phyloP scores from a whole-genome alignment of 2,113 vertebrate species.

The Pachycephala philippinensis region DNA sequence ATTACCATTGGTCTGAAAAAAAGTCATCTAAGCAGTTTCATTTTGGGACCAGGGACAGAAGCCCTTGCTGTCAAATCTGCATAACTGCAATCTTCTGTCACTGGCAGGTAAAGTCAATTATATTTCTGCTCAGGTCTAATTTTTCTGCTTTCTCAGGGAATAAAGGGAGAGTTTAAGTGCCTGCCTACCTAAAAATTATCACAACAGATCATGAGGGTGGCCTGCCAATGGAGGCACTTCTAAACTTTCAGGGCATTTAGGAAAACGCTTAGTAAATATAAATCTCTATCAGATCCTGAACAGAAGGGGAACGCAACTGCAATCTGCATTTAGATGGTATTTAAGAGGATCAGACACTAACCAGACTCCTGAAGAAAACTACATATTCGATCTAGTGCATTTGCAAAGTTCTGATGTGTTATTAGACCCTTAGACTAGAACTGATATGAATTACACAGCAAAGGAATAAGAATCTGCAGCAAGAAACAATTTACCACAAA shows the following conservation, averaged over 20 bases:
- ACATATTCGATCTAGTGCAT: not conserved
- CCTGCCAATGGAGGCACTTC: not conserved
- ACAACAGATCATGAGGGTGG: not conserved
- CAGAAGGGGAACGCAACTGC: not conserved
- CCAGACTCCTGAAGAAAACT: not conserved
- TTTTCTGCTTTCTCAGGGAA: not conserved
- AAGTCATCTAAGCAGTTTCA: not conserved
- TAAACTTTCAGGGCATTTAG: not conserved
- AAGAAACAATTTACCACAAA: constrained; percentile 42
- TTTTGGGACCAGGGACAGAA: not conserved
- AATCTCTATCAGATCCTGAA: not conserved
- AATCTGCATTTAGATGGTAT: not conserved
- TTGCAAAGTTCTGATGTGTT: not conserved
- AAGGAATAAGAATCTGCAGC: constrained; percentile 15
- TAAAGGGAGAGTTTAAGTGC: not conserved
- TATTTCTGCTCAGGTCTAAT: not conserved
- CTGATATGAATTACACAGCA: not conserved
- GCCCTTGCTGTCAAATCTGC: not conserved
- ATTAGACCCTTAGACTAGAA: constrained; percentile 20
- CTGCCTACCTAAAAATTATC: not conserved
- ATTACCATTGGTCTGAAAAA: not conserved
- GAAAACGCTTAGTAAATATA: not conserved
- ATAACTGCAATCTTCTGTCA: not conserved
- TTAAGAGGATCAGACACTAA: not conserved
- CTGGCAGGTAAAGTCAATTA: not conserved